Percentiles rank a stretch among this genome's conserved stretches.
Evolutionary conservation across 1,140 invertebrate genomes (phyloP).

Genomic region (Aleiodes sp.): DNA sequence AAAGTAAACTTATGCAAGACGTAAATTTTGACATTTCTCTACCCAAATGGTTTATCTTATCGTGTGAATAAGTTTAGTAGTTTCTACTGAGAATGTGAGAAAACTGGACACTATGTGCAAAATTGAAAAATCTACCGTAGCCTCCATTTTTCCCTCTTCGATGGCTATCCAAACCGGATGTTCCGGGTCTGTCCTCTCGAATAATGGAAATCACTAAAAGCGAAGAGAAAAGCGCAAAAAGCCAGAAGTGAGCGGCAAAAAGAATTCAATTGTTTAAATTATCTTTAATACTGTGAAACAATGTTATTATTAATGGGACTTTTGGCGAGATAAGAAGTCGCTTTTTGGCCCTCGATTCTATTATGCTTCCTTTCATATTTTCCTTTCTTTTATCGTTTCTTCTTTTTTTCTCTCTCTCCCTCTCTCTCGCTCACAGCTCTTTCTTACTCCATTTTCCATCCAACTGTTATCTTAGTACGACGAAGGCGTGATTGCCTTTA

Average conservation of each 20-base stretch:
- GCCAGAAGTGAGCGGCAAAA: not conserved
- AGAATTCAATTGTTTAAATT: conserved; percentile 22
- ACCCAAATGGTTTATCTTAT: conserved; percentile 57
- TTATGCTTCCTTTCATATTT: conserved; percentile 30
- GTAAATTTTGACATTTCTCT: conserved; percentile 49
- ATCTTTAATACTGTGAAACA: not conserved
- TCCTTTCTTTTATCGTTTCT: conserved; percentile 18
- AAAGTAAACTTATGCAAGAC: conserved; percentile 61
- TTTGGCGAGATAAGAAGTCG: conserved; percentile 23
- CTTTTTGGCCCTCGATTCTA: not conserved
- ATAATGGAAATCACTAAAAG: not conserved
- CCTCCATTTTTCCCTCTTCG: conserved; percentile 5
- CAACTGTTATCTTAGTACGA: conserved; percentile 60
- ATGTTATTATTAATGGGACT: conserved; percentile 25
- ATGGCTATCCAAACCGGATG: conserved; percentile 11
- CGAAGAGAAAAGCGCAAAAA: not conserved
- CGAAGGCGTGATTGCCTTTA: conserved; percentile 66
- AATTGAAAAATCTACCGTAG: conserved; percentile 65
- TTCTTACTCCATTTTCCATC: conserved; percentile 51
- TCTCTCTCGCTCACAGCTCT: too few species aligned
- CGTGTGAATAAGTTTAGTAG: conserved; percentile 55
- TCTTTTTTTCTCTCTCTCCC: conserved; percentile 22
- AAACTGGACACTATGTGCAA: conserved; percentile 59
- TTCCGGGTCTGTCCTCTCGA: too few species aligned
- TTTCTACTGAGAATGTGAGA: conserved; percentile 45